Evolutionary conservation across 2,888 invertebrate species (phyloP).

Genomic region (Dione vanillae): DNA sequence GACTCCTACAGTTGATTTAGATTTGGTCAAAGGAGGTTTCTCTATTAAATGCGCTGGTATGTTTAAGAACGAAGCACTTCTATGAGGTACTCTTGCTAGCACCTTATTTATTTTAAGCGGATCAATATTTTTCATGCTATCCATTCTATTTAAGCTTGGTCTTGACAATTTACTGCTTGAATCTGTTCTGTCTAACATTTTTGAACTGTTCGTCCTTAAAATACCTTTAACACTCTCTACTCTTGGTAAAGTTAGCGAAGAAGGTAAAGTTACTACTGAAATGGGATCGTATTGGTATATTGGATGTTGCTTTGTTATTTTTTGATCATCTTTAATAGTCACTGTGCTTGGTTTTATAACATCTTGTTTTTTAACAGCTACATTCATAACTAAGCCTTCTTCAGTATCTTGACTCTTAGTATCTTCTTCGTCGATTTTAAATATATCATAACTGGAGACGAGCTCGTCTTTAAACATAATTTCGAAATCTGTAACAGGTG

Average conservation of each 20-base stretch:
- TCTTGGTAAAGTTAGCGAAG: constrained; percentile 68
- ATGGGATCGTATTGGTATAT: constrained; percentile 74
- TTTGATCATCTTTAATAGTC: constrained; percentile 75
- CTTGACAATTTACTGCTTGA: constrained; percentile 60
- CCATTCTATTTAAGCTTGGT: constrained; percentile 70
- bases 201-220: constrained; percentile 72
- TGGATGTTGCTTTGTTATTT: constrained; percentile 71
- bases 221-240: constrained; percentile 78
- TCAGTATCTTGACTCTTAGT: constrained; percentile 69
- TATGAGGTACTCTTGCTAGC: constrained; percentile 72
- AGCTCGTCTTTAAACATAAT: constrained; percentile 83
- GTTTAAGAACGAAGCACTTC: constrained; percentile 79
- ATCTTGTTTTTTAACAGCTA: constrained; percentile 71
- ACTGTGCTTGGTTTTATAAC: constrained; percentile 76
- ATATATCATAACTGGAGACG: constrained; percentile 70
- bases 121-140: constrained; percentile 76
- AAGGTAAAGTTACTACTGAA: constrained; percentile 65
- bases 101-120: constrained; percentile 74
- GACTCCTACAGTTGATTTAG: constrained; percentile 75
- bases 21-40: constrained; percentile 73
- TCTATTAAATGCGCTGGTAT: constrained; percentile 73
- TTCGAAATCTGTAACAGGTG: constrained; percentile 80
- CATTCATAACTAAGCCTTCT: constrained; percentile 76
- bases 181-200: constrained; percentile 68
- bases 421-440: constrained; percentile 80